A percentile compares a stretch with the other conserved stretches of the same genome.
phyloP scores from a whole-genome alignment of 2,888 invertebrate genomes.

The Microctonus brassicae region DNA sequence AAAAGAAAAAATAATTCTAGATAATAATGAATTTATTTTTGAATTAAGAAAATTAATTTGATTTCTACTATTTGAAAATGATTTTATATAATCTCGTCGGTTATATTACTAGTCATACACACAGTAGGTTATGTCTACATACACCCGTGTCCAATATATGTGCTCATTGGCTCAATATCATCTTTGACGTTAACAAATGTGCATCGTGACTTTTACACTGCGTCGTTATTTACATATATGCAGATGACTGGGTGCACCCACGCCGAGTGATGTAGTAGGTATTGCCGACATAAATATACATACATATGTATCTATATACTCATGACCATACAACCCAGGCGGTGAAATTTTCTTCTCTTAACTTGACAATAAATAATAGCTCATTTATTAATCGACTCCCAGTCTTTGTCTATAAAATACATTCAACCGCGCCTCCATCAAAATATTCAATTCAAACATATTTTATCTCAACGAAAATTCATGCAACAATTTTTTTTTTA shows the following conservation, averaged over 20 bases:
- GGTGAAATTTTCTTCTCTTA: conserved; percentile 9
- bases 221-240: conserved; percentile 34
- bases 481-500: not conserved
- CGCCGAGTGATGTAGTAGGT: conserved; percentile 32
- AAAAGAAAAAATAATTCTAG: too few relatives aligned
- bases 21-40: too few relatives aligned
- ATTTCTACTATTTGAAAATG: too few relatives aligned
- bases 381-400: conserved; percentile 33
- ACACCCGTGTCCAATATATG: conserved; percentile 6
- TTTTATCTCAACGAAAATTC: not conserved
- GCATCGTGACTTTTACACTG: conserved; percentile 44
- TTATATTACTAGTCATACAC: not conserved
- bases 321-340: not conserved
- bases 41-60: too few relatives aligned
- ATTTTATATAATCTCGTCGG: too few relatives aligned
- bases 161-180: conserved; percentile 40
- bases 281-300: not conserved
- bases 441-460: conserved; percentile 11
- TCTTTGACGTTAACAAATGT: conserved; percentile 46
- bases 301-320: not conserved
- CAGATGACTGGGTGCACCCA: conserved; percentile 26
- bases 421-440: not conserved
- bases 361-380: conserved; percentile 25
- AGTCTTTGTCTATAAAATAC: conserved; percentile 6
- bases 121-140: not conserved